These are phyloP conservation scores for Sebastolobus altivelis DNA, from an alignment of 2,797 vertebrate genomes.

Conservation along the genomic window DNA sequence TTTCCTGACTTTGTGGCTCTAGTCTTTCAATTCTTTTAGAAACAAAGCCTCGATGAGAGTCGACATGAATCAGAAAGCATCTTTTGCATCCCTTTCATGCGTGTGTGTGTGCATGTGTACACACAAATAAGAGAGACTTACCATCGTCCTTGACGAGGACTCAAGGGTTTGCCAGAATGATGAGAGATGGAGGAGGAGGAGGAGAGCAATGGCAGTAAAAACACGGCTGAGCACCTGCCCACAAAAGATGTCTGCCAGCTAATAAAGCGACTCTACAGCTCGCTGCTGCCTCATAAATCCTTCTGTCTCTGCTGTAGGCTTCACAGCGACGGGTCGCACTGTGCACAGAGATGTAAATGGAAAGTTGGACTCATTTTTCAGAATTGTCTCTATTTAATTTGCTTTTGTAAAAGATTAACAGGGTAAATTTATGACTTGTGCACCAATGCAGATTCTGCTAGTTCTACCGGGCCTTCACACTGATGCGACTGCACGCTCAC, in stretches of 20 bases:
- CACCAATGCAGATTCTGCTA: not conserved
- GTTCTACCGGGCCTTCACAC: not conserved
- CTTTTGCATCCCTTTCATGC: not conserved
- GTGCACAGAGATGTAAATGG: slow-evolving; percentile 29
- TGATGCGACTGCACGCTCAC: not conserved
- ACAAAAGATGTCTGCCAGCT: slow-evolving; percentile 63
- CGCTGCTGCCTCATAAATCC: slow-evolving; percentile 67
- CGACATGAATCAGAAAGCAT: not conserved
- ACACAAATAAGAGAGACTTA: slow-evolving; percentile 10
- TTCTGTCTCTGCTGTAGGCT: slow-evolving; percentile 34
- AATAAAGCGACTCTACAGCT: slow-evolving; percentile 66
- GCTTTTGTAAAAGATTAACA: slow-evolving; percentile 30
- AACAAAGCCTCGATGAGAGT: not conserved
- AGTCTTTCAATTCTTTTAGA: not conserved
- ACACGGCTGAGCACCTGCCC: slow-evolving; percentile 61
- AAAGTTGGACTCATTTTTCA: slow-evolving; percentile 23
- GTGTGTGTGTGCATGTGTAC: not conserved
- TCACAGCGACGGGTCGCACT: slow-evolving; percentile 21
- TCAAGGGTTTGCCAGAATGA: slow-evolving; percentile 49
- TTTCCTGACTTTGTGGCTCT: not conserved
- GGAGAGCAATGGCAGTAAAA: slow-evolving; percentile 64
- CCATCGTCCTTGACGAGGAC: slow-evolving; percentile 59
- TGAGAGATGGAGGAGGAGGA: slow-evolving; percentile 32
- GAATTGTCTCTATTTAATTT: slow-evolving; percentile 14
- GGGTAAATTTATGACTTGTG: not conserved